These are phyloP conservation scores for Drosophila pruinosa DNA, from an alignment of 1,140 invertebrate genomes.

Conservation along the genomic window DNA sequence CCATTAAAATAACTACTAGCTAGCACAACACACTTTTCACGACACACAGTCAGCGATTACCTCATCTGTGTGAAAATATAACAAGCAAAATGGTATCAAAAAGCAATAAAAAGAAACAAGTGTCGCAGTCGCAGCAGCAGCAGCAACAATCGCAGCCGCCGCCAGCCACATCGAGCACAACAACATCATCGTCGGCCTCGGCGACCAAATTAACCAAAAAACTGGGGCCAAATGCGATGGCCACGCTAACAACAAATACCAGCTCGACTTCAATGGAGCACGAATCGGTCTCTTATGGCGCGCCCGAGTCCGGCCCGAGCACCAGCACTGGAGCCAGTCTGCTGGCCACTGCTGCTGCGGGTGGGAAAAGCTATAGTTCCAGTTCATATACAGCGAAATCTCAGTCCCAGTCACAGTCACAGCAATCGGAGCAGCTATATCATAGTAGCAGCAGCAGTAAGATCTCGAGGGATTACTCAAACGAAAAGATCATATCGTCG, in stretches of 20 bases:
- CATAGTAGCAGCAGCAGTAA: slow-evolving; percentile 51
- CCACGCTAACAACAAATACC: slow-evolving; percentile 57
- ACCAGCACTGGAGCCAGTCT: background rate
- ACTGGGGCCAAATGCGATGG: slow-evolving; percentile 63
- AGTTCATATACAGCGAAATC: slow-evolving; percentile 49
- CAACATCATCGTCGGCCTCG: slow-evolving; percentile 66
- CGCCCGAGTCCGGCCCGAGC: background rate
- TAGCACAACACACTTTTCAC: slow-evolving; percentile 50
- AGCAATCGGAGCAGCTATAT: slow-evolving; percentile 63
- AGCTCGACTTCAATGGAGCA: slow-evolving; percentile 68
- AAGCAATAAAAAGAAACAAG: slow-evolving; percentile 80
- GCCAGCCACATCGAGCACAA: slow-evolving; percentile 67
- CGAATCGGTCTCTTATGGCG: slow-evolving; percentile 56
- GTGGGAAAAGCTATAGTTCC: slow-evolving; percentile 55
- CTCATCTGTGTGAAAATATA: slow-evolving; percentile 66
- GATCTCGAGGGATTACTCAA: slow-evolving; percentile 63
- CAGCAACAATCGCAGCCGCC: slow-evolving; percentile 26
- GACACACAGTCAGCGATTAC: slow-evolving; percentile 56
- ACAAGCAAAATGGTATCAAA: slow-evolving; percentile 78
- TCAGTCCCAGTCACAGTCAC: slow-evolving; percentile 48
- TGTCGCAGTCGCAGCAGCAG: slow-evolving; percentile 53
- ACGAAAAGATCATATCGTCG: slow-evolving; percentile 71
- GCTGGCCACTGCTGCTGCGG: slow-evolving; percentile 17
- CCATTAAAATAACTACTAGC: slow-evolving; percentile 34
- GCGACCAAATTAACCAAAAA: slow-evolving; percentile 67